These are phyloP conservation scores for Enteromius afrohamiltoni DNA, from an alignment of 2,797 vertebrate genomes.

Conservation along the genomic window DNA sequence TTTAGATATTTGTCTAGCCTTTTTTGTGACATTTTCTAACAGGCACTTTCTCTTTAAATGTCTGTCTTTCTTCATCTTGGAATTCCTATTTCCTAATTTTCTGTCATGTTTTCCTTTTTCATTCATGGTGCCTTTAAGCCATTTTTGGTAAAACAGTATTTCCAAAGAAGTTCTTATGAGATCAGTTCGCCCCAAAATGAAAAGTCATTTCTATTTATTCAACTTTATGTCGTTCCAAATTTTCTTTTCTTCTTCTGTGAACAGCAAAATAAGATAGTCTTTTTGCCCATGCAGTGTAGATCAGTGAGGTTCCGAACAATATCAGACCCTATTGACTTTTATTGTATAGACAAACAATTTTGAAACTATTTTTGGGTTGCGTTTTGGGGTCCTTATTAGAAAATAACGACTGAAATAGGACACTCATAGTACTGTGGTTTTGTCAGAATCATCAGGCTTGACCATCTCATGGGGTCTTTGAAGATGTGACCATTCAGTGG, in stretches of 20 bases:
- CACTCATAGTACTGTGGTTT: neutral
- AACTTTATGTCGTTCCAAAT: neutral
- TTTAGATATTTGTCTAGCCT: neutral
- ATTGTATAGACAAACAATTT: neutral
- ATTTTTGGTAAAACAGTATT: neutral
- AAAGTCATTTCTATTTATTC: neutral
- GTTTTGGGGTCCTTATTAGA: neutral
- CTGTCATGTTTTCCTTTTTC: constrained; percentile 29
- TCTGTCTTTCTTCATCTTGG: constrained; percentile 69
- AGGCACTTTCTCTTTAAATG: constrained; percentile 54
- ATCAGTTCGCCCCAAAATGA: neutral
- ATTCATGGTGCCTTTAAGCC: neutral
- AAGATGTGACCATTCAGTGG: constrained; percentile 80
- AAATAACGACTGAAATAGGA: neutral
- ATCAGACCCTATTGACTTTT: neutral
- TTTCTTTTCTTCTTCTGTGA: neutral
- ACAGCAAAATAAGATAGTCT: neutral
- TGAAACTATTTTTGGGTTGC: neutral
- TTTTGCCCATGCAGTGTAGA: neutral
- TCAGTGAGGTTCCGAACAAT: neutral
- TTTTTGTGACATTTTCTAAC: constrained; percentile 1
- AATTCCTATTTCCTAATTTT: constrained; percentile 32
- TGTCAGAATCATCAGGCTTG: constrained; percentile 59
- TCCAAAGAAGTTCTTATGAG: neutral
- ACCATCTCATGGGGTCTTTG: constrained; percentile 75